Evolutionary conservation across 2,113 vertebrate species (phyloP).

Genomic region (Pandion haliaetus): DNA sequence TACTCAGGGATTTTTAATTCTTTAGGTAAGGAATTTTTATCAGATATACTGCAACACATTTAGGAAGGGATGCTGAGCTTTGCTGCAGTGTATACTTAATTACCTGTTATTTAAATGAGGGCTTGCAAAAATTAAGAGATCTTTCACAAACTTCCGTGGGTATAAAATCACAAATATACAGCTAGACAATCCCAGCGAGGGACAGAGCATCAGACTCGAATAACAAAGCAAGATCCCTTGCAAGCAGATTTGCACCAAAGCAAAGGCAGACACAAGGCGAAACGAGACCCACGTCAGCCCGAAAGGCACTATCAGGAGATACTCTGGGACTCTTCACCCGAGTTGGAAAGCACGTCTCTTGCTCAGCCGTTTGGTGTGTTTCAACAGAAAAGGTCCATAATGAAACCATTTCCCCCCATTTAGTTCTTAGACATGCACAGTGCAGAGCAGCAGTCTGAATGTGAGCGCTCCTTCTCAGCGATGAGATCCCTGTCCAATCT

Average conservation of each 20-base stretch:
- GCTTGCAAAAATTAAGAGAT: background rate
- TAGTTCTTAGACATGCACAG: fast-evolving
- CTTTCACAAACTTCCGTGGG: background rate
- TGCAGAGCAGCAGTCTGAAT: fast-evolving
- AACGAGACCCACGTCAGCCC: fast-evolving
- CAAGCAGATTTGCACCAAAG: background rate
- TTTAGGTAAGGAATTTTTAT: background rate
- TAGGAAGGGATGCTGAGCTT: background rate
- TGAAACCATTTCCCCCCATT: fast-evolving
- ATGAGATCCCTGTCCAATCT: background rate
- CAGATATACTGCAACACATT: background rate
- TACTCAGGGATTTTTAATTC: background rate
- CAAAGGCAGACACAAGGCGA: background rate
- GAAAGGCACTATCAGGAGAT: background rate
- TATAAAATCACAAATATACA: background rate
- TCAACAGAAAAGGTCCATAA: fast-evolving
- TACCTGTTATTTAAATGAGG: background rate
- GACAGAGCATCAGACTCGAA: background rate
- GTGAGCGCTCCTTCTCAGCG: fast-evolving
- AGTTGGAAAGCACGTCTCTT: too few relatives aligned
- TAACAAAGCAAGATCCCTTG: background rate
- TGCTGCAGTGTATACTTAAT: background rate
- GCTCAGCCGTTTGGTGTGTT: background rate
- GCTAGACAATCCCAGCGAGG: background rate
- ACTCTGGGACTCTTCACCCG: background rate